A percentile compares a stretch with the other conserved stretches of the same genome.
Evolutionary conservation across 2,888 invertebrate species (phyloP).

Genomic region (Heliconius hortense): DNA sequence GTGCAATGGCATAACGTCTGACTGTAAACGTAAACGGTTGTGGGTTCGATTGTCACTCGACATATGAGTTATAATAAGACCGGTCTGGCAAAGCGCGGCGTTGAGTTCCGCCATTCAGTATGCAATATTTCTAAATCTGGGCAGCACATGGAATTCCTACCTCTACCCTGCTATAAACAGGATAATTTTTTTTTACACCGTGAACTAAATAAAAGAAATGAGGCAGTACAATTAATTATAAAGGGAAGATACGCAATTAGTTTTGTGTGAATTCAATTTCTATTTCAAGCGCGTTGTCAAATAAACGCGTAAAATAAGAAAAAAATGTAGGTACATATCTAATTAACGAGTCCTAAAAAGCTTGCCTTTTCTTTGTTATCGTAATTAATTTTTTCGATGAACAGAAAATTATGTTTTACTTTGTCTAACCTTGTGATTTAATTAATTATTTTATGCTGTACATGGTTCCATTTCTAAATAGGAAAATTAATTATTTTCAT

Average conservation of each 20-base stretch:
- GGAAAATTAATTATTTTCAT: no score
- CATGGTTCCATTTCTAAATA: background rate
- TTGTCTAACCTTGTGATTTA: background rate
- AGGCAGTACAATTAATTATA: background rate
- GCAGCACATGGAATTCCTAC: no score
- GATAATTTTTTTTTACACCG: no score
- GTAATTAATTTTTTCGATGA: constrained; percentile 38
- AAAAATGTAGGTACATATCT: constrained; percentile 23
- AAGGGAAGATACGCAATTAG: background rate
- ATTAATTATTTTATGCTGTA: background rate
- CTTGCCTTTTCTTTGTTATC: constrained; percentile 32
- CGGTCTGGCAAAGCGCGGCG: background rate
- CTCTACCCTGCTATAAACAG: no score
- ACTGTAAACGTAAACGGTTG: no score
- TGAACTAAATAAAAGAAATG: background rate
- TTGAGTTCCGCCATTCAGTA: background rate
- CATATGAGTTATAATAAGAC: no score
- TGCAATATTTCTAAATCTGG: no score
- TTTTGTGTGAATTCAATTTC: constrained; percentile 8
- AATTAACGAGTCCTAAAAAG: constrained; percentile 30
- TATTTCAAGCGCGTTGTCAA: constrained; percentile 1
- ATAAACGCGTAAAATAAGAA: constrained; percentile 27
- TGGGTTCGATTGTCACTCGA: no score
- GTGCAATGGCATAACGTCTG: no score
- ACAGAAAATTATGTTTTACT: constrained; percentile 15